These are phyloP conservation scores for Crenuchus spilurus DNA, from an alignment of 2,797 vertebrate species.

Conservation along the genomic window DNA sequence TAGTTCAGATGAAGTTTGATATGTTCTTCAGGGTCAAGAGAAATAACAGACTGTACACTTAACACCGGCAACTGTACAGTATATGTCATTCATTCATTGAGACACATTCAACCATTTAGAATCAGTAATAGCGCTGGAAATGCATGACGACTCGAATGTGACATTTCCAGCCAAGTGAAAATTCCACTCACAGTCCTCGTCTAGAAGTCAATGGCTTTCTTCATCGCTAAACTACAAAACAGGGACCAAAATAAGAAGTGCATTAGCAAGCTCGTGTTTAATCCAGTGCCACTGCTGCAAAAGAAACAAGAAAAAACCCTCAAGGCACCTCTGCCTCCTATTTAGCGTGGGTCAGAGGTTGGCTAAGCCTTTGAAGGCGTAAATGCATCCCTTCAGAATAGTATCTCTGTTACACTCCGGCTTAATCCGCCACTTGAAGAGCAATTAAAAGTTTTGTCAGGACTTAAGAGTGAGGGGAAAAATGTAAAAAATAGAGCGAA, in stretches of 20 bases:
- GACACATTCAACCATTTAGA: conserved; percentile 27
- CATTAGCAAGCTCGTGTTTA: background rate
- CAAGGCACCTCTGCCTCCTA: conserved; percentile 58
- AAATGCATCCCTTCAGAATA: conserved; percentile 69
- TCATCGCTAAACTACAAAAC: conserved; percentile 7
- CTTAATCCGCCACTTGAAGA: conserved; percentile 79
- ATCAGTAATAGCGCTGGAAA: conserved; percentile 36
- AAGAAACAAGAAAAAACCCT: conserved; percentile 22
- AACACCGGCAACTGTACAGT: conserved; percentile 40
- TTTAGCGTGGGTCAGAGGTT: conserved; percentile 72
- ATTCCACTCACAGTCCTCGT: conserved; percentile 22
- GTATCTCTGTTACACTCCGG: conserved; percentile 73
- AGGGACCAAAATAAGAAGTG: conserved; percentile 8
- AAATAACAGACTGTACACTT: conserved; percentile 27
- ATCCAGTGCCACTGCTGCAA: background rate
- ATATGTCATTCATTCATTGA: conserved; percentile 42
- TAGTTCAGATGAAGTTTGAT: conserved; percentile 36
- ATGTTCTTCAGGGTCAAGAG: conserved; percentile 29
- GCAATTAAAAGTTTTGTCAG: conserved; percentile 82
- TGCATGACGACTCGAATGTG: conserved; percentile 20
- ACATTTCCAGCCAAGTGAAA: conserved; percentile 31
- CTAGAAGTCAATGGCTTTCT: conserved; percentile 1
- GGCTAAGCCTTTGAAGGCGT: conserved; percentile 72
- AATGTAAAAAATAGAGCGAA: conserved; percentile 69
- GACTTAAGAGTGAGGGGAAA: conserved; percentile 61